Evolutionary conservation across 1,140 invertebrate species (phyloP), one percentile per base, ranked within the genome.

Genomic region (Drosophila rhopaloa): DNA sequence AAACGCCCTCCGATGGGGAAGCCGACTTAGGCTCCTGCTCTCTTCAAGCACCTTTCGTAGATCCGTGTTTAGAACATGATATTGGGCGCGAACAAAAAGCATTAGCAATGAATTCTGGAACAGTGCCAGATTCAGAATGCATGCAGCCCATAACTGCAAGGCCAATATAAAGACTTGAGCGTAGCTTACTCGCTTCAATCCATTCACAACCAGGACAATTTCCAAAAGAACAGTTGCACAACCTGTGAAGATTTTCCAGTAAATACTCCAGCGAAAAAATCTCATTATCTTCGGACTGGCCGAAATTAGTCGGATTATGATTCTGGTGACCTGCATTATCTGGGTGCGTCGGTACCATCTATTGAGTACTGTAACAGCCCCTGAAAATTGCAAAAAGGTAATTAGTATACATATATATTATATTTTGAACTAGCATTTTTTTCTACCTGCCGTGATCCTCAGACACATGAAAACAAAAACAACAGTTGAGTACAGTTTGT

Each of bases 61-160:
- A 14, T 76, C 71, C 1, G 7, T 19, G 13, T 75, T 58, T 1
- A 76, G 32, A 4, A 76, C 13, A 24, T 66, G 14, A 51, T 76
- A 66, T 2, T 57, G 19, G 2, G 53, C 47, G 4, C 48, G 24
- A 4, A 76, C 8, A 16, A 66, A 37, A 2, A 76, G 35, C 7
- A 53, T 38, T 4, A 40, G 10, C 9, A 76, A 14, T 5, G 29
- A 58, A 14, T 75, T 37, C 14, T 76, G 71, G 5, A 41, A 6
- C 5, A 66, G 14, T 5, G 54, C 37, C n/a, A 66, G 5, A 14
- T 65, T 75, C 3, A 75, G 10, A 8, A 61, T 13, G 7, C 27
- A 2, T 0, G 35, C 19, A n/a, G 41, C 0, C n/a, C 13, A 62
- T n/a, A 44, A 55, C 5, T 37, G 11, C 10, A 62, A 10, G 0